Base-by-base conservation (phyloP, 2,888 invertebrate genomes). In the Dynastes grantii region DNA sequence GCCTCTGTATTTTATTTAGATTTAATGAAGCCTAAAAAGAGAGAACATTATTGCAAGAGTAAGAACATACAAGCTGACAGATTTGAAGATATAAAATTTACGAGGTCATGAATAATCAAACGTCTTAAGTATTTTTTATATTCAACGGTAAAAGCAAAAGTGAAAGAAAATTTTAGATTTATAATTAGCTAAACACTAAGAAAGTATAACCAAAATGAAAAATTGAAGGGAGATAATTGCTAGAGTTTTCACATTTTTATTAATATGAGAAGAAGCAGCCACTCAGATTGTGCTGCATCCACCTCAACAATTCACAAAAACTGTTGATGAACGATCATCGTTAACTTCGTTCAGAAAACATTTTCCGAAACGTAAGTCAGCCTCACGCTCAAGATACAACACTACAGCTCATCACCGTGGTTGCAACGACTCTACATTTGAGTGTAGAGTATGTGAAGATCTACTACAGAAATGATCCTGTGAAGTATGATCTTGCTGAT, bases 381-480 rank as follows among this genome's bases (percentile, higher is more conserved):
- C 89, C 90, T 90, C 90, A 90, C 90, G 90, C 90, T 90, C 87
- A 87, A 87, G 88, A 88, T 88, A 88, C 32, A 89, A 88, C 88
- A 88, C 90, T 90, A 85, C 84, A 71, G 58, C 91, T 91, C 92
- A 82, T 92, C 92, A 91, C 91, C 92, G 89, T 91, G 91, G 92
- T 86, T 90, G 87, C 86, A 85, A 86, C 84, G 83, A 88, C 90
- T 90, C 90, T 87, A 88, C 85, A 81, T 84, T 90, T 88, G 88
- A 88, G 87, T 89, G 87, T 87, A 90, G 89, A 90, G 90, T 87
- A 87, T 88, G 88, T 86, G 90, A 91, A 92, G 91, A 91, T 90
- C 88, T 89, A 92, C 92, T 92, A 91, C 92, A 92, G 92, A 92
- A 92, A 91, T 92, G 91, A 92, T 92, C 92, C 92, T 91, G 91